A percentile compares a stretch with the other conserved stretches of the same genome.
Conservation (phyloP, 2,113 vertebrate species). For the Chionodraco myersi region DNA sequence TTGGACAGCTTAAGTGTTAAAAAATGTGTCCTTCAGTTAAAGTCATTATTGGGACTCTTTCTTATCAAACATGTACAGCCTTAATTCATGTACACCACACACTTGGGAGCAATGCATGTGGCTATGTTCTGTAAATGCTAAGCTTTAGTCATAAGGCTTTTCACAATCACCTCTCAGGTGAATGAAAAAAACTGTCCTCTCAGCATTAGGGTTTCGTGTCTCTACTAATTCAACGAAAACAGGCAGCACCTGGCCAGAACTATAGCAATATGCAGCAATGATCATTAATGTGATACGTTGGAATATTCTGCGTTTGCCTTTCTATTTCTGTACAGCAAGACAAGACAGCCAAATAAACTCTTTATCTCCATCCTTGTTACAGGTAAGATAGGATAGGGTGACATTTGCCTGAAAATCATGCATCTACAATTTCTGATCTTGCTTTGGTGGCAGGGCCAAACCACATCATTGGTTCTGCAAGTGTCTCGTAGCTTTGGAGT, state of each 20-base stretch:
- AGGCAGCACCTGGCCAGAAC: conserved; percentile 5
- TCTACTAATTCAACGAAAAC: background rate
- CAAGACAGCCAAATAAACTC: no score
- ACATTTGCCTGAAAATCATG: no score
- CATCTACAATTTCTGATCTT: background rate
- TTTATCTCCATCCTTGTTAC: background rate
- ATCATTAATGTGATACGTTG: background rate
- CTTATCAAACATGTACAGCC: background rate
- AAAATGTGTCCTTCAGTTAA: background rate
- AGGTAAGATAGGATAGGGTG: background rate
- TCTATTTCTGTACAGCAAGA: no score
- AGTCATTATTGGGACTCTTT: background rate
- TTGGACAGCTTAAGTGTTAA: background rate
- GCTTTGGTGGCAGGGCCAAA: background rate
- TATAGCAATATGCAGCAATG: background rate
- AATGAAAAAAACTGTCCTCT: background rate
- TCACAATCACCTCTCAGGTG: background rate
- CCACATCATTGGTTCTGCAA: background rate
- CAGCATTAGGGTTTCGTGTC: background rate
- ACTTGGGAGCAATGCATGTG: background rate
- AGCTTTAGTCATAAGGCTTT: no score
- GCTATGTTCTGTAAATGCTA: background rate
- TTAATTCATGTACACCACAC: background rate
- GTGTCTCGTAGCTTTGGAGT: background rate
- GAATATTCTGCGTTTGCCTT: background rate